These are phyloP conservation scores for Macrostomum lignano DNA, from an alignment of 1,140 invertebrate genomes.

Conservation along the genomic window DNA sequence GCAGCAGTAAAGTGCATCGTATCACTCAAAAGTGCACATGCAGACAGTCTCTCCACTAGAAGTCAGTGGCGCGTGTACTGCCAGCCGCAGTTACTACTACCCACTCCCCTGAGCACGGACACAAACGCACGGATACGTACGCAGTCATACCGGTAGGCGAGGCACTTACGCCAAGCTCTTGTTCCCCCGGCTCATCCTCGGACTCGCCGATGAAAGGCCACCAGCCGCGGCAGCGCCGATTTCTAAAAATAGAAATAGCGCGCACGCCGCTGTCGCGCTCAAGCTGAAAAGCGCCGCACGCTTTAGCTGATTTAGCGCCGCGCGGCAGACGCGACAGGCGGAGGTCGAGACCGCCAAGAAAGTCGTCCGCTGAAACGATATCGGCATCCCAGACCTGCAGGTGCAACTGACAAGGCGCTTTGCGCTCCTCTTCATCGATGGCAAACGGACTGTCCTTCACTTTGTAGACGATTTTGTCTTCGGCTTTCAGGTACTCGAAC, in stretches of 20 bases:
- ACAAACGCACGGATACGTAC: no score
- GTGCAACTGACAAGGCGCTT: conserved; percentile 53
- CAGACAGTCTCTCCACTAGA: no score
- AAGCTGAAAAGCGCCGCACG: conserved; percentile 42
- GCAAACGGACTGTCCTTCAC: conserved; percentile 57
- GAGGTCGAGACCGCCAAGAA: conserved; percentile 36
- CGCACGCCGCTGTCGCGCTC: conserved; percentile 50
- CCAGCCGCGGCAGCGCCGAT: conserved; percentile 62
- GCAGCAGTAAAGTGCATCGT: no score
- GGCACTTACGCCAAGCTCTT: neutral
- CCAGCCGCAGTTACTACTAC: no score
- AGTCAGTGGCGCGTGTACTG: no score
- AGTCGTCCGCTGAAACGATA: conserved; percentile 63
- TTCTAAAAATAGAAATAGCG: conserved; percentile 61
- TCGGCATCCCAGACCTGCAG: conserved; percentile 53
- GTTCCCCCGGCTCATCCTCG: conserved; percentile 6
- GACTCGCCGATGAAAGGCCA: conserved; percentile 38
- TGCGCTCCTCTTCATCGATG: conserved; percentile 62
- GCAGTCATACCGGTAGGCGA: neutral
- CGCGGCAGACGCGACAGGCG: conserved; percentile 23
- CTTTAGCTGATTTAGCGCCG: conserved; percentile 23
- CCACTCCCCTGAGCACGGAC: no score
- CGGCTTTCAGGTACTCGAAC: conserved; percentile 61
- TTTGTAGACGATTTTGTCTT: conserved; percentile 60
- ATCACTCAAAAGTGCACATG: no score